phyloP scores from a whole-genome alignment of 1,140 invertebrate genomes.

The Pogonomyrmex barbatus region DNA sequence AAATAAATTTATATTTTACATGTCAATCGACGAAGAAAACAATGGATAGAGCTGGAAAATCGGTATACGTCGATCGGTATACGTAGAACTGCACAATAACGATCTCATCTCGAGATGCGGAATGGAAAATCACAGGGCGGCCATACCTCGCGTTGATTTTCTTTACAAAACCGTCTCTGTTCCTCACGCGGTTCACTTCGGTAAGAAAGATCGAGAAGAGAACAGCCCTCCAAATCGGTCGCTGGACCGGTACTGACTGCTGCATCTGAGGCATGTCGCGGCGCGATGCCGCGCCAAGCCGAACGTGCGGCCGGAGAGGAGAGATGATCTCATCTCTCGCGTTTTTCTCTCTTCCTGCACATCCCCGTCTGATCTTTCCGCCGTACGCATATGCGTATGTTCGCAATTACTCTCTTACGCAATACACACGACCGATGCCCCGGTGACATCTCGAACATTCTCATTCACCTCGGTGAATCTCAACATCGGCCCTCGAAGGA shows the following conservation, averaged over 20 bases:
- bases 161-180: conserved; percentile 24
- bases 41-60: neutral
- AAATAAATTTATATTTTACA: neutral
- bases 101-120: neutral
- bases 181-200: neutral
- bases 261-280: neutral
- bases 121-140: neutral
- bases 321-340: conserved; percentile 81
- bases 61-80: neutral
- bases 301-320: conserved; percentile 35
- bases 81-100: neutral
- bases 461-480: neutral
- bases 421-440: conserved; percentile 9
- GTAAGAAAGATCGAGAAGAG: conserved; percentile 39
- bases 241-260: conserved; percentile 79
- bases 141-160: conserved; percentile 55
- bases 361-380: conserved; percentile 80
- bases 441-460: neutral
- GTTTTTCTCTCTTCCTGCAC: conserved; percentile 76
- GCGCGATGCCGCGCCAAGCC: neutral
- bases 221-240: conserved; percentile 75
- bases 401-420: conserved; percentile 45
- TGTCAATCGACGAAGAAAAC: neutral
- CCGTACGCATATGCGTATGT: conserved; percentile 65
- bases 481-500: neutral